Percentiles rank a stretch among this genome's conserved stretches.
These are phyloP conservation scores for Oryzias celebensis DNA, from an alignment of 2,113 vertebrate genomes.

Conservation along the genomic window DNA sequence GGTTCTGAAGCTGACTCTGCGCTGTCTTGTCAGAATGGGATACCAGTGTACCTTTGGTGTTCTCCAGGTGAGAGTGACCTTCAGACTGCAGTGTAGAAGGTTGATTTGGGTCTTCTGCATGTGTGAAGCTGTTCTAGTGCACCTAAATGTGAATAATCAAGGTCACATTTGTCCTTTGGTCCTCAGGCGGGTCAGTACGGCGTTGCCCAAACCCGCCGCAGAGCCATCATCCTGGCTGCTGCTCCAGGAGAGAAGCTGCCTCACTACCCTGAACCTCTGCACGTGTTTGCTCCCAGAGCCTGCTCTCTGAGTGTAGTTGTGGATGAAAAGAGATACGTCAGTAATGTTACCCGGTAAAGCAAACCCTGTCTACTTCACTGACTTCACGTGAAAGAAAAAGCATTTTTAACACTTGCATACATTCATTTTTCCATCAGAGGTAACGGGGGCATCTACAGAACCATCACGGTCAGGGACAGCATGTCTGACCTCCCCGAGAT, in stretches of 20 bases:
- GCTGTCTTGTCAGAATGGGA: conserved; percentile 95
- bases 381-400: neutral
- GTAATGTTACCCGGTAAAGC: conserved; percentile 89
- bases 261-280: conserved; percentile 89
- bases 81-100: no score
- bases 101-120: no score
- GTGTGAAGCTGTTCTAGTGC: neutral
- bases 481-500: conserved; percentile 97
- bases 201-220: conserved; percentile 89
- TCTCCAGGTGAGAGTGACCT: conserved; percentile 81
- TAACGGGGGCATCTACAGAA: conserved; percentile 89
- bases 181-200: conserved; percentile 92
- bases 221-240: conserved; percentile 90
- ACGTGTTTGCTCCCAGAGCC: conserved; percentile 91
- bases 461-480: conserved; percentile 93
- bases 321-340: conserved; percentile 91
- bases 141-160: neutral
- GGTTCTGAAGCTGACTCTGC: conserved; percentile 93
- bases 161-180: neutral
- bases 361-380: rapidly evolving
- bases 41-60: conserved; percentile 98
- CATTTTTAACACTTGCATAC: neutral
- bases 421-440: conserved; percentile 70
- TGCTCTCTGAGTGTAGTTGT: conserved; percentile 91
- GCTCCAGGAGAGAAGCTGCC: conserved; percentile 93